A percentile compares a stretch with the other conserved stretches of the same genome.
Conservation (phyloP, 2,113 vertebrate genomes). For the Nerophis ophidion region DNA sequence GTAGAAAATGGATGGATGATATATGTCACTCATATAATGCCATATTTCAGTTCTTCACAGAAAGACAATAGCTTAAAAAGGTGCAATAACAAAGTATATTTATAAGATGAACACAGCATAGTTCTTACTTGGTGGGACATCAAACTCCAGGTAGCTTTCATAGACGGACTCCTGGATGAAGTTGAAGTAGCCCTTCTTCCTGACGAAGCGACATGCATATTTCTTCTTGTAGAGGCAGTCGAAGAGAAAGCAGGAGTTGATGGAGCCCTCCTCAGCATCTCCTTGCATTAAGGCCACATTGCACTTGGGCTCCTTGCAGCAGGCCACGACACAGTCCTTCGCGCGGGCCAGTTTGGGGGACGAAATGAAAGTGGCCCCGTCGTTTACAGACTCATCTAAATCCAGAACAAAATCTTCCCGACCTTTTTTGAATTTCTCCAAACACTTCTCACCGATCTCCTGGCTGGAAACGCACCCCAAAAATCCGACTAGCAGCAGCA, state of each 20-base stretch:
- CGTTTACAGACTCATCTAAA: constrained; percentile 78
- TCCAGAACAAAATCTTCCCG: constrained; percentile 80
- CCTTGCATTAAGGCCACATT: constrained; percentile 85
- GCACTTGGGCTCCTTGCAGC: constrained; percentile 76
- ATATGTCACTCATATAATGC: too few species aligned
- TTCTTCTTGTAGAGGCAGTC: constrained; percentile 84
- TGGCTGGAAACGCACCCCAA: constrained; percentile 22
- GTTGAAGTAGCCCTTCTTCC: constrained; percentile 78
- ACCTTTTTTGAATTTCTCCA: constrained; percentile 68
- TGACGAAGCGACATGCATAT: constrained; percentile 84
- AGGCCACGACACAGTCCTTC: constrained; percentile 79
- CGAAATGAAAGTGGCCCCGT: constrained; percentile 81
- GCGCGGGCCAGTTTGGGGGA: constrained; percentile 62
- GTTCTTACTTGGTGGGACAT: constrained; percentile 41
- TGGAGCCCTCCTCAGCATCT: constrained; percentile 15
- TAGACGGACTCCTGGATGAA: constrained; percentile 72
- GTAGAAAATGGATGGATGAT: too few species aligned
- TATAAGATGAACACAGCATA: too few species aligned
- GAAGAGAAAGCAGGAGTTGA: constrained; percentile 82
- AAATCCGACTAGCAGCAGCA: background rate
- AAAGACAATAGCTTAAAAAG: too few species aligned
- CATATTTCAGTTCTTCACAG: too few species aligned
- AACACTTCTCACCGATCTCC: constrained; percentile 58
- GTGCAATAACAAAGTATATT: background rate
- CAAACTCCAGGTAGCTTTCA: constrained; percentile 52